Evolutionary conservation across 2,888 invertebrate species (phyloP).

Genomic region (Coelogynopora nodosa): DNA sequence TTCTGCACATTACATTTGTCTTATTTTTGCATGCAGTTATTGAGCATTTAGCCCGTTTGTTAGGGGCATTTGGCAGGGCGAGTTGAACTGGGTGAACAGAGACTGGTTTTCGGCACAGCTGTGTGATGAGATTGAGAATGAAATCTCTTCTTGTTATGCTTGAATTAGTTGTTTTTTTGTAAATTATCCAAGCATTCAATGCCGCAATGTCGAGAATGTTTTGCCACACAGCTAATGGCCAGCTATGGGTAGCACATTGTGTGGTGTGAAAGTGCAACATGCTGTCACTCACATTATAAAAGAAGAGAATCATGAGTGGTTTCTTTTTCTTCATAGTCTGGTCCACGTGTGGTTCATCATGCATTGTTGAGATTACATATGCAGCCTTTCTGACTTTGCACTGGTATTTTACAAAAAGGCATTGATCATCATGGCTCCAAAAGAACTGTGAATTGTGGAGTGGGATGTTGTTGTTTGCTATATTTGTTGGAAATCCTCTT

Average conservation of each 20-base stretch:
- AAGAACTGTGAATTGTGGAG: constrained; percentile 1
- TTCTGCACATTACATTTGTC: neutral
- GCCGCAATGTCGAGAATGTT: constrained; percentile 11
- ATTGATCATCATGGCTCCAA: constrained; percentile 1
- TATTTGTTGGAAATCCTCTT: constrained; percentile 22
- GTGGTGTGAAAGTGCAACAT: constrained; percentile 28
- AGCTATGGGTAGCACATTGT: constrained; percentile 1
- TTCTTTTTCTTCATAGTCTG: neutral
- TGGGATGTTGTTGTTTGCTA: constrained; percentile 24
- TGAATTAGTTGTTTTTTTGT: constrained; percentile 6
- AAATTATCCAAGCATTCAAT: constrained; percentile 22
- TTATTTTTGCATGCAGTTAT: neutral
- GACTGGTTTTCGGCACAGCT: constrained; percentile 31
- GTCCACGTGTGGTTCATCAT: neutral
- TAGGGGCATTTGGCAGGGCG: constrained; percentile 14
- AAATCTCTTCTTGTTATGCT: constrained; percentile 23
- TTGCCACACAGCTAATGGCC: constrained; percentile 29
- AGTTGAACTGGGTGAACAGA: neutral
- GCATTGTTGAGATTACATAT: neutral
- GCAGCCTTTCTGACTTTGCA: neutral
- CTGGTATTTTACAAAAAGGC: neutral
- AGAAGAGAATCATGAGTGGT: neutral
- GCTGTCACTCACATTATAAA: neutral
- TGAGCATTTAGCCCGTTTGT: neutral
- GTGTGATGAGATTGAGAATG: constrained; percentile 31